Evolutionary conservation across 2,113 vertebrate genomes (phyloP).

Genomic region (Phoxinus phoxinus): DNA sequence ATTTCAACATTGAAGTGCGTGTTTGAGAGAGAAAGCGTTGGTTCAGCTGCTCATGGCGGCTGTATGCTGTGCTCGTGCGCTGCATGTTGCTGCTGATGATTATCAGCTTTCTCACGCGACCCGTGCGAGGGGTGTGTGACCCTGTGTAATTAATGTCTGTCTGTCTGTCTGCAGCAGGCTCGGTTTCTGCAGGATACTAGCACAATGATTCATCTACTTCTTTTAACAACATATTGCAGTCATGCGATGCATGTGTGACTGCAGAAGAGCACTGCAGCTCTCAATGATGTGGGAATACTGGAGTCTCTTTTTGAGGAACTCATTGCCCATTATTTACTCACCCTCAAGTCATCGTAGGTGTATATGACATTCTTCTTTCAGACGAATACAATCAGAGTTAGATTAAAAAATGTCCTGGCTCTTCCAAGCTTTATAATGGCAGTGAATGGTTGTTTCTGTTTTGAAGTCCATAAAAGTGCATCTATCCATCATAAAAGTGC

Average conservation of each 20-base stretch:
- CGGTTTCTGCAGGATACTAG: constrained; percentile 28
- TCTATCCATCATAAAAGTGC: too few relatives aligned
- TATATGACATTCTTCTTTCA: too few relatives aligned
- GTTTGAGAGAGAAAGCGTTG: not conserved
- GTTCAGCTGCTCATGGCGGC: not conserved
- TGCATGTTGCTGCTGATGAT: not conserved
- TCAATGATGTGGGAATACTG: not conserved
- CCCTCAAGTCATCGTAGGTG: too few relatives aligned
- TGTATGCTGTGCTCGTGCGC: not conserved
- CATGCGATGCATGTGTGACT: not conserved
- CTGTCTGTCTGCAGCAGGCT: constrained; percentile 22
- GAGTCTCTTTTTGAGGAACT: constrained; percentile 59
- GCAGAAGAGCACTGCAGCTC: constrained; percentile 26
- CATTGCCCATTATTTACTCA: not conserved
- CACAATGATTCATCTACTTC: not conserved
- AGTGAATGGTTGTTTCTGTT: too few relatives aligned
- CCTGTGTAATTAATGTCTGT: constrained; percentile 30
- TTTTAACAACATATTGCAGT: constrained; percentile 38
- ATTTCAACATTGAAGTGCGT: not conserved
- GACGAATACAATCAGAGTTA: too few relatives aligned
- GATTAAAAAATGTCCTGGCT: too few relatives aligned
- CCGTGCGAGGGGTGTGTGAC: not conserved
- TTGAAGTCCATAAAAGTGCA: too few relatives aligned
- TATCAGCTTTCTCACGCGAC: not conserved
- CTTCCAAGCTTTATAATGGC: too few relatives aligned